phyloP scores from a whole-genome alignment of 1,140 invertebrate species.

The Rhyacophila brunnea region DNA sequence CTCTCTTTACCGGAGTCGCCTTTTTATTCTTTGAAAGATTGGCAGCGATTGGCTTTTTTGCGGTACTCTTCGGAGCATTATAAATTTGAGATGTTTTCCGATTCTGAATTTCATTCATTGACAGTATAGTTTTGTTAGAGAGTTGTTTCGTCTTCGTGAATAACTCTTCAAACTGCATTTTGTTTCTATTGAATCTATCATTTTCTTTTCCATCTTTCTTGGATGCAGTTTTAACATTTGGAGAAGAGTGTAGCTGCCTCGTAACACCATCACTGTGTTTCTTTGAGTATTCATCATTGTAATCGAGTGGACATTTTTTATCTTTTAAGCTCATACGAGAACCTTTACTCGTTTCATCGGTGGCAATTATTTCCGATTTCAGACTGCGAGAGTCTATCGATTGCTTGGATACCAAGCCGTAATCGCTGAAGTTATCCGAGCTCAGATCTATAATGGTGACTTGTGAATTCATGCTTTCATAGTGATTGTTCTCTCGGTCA shows the following conservation, averaged over 20 bases:
- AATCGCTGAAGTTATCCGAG: constrained; percentile 6
- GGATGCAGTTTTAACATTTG: neutral
- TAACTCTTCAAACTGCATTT: no score
- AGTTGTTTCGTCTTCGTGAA: no score
- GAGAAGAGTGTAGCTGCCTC: no score
- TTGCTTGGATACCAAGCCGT: no score
- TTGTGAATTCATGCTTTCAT: constrained; percentile 33
- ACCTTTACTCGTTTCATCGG: no score
- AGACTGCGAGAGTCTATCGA: no score
- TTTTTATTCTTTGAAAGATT: constrained; percentile 23
- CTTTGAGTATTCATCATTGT: neutral
- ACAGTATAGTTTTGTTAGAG: no score
- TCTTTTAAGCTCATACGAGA: neutral
- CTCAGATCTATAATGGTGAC: constrained; percentile 28
- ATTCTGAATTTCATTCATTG: no score
- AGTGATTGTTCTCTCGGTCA: constrained; percentile 12
- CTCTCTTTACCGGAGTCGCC: constrained; percentile 20
- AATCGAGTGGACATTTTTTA: neutral
- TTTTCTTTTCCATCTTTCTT: neutral
- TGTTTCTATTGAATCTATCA: neutral
- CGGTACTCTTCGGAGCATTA: constrained; percentile 9
- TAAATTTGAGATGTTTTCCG: no score
- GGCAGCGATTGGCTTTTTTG: constrained; percentile 1
- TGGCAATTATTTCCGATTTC: no score
- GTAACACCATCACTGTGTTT: neutral